Evolutionary conservation across 2,888 invertebrate species (phyloP).

Genomic region (Pimpla rufipes): DNA sequence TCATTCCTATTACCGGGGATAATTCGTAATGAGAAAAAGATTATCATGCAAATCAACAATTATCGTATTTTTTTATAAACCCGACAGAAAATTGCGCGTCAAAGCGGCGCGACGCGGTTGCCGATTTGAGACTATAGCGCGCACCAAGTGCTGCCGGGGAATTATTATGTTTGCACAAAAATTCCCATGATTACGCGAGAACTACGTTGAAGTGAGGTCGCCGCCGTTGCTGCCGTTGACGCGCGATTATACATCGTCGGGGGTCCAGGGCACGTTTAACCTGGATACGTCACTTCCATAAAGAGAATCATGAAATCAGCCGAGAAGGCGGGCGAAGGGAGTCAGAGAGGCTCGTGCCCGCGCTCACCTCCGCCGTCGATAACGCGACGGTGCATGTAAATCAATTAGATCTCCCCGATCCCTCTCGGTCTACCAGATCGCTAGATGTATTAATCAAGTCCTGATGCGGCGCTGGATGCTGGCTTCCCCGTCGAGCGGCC

Average conservation of each 20-base stretch:
- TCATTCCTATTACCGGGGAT: constrained; percentile 19
- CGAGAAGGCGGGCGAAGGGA: constrained; percentile 46
- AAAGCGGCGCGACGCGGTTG: background rate
- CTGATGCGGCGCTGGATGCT: constrained; percentile 32
- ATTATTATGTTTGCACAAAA: constrained; percentile 67
- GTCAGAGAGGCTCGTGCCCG: constrained; percentile 13
- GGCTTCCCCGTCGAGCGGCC: constrained; percentile 39
- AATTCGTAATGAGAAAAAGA: constrained; percentile 23
- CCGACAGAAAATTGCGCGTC: background rate
- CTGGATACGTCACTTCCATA: constrained; percentile 75
- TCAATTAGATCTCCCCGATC: constrained; percentile 62
- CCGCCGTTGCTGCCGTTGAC: constrained; percentile 48
- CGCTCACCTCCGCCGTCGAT: constrained; percentile 32
- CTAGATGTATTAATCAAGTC: constrained; percentile 66
- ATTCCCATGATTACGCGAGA: constrained; percentile 73
- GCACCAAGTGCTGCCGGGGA: constrained; percentile 1
- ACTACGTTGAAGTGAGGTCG: constrained; percentile 8
- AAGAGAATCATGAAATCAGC: constrained; percentile 73
- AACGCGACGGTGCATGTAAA: constrained; percentile 59
- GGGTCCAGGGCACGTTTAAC: constrained; percentile 73
- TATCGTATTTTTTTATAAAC: background rate
- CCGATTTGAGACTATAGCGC: constrained; percentile 27
- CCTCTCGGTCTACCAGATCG: constrained; percentile 52
- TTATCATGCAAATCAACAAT: constrained; percentile 21
- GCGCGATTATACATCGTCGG: constrained; percentile 60